Percentiles rank a stretch among this genome's conserved stretches.
These are phyloP conservation scores for Patella pellucida DNA, from an alignment of 2,888 invertebrate species.

Conservation along the genomic window DNA sequence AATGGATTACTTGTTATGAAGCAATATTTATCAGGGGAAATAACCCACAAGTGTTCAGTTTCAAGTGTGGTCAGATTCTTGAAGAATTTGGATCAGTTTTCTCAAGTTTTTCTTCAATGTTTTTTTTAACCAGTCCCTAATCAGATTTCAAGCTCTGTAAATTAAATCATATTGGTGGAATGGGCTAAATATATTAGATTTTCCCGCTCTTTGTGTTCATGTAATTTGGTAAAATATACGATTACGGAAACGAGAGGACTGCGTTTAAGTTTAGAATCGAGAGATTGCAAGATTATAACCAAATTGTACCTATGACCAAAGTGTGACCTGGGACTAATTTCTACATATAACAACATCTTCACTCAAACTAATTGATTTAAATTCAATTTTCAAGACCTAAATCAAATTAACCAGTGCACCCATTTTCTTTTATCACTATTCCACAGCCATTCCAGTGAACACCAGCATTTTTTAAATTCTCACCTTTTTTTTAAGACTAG, in stretches of 20 bases:
- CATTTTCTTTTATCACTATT: too few relatives aligned
- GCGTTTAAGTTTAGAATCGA: too few relatives aligned
- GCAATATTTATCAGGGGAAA: conserved; percentile 6
- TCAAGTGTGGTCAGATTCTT: neutral
- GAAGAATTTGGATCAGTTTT: conserved; percentile 3
- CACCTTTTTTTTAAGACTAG: too few relatives aligned
- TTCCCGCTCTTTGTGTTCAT: neutral
- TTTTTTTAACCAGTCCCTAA: neutral
- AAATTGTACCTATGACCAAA: neutral
- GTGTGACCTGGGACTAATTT: neutral
- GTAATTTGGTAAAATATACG: conserved; percentile 4
- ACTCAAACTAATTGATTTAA: neutral
- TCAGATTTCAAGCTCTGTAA: conserved; percentile 9
- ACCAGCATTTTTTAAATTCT: too few relatives aligned
- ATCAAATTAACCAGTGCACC: too few relatives aligned
- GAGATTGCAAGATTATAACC: too few relatives aligned
- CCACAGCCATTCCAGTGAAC: too few relatives aligned
- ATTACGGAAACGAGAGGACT: neutral
- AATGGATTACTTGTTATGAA: conserved; percentile 9
- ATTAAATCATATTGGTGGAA: conserved; percentile 9
- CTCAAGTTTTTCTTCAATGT: conserved; percentile 1
- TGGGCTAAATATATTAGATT: neutral
- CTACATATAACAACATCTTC: neutral
- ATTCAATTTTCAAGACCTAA: too few relatives aligned
- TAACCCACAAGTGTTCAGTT: conserved; percentile 9